Evolutionary conservation across 2,797 vertebrate genomes (phyloP).

Genomic region (Artibeus jamaicensis): DNA sequence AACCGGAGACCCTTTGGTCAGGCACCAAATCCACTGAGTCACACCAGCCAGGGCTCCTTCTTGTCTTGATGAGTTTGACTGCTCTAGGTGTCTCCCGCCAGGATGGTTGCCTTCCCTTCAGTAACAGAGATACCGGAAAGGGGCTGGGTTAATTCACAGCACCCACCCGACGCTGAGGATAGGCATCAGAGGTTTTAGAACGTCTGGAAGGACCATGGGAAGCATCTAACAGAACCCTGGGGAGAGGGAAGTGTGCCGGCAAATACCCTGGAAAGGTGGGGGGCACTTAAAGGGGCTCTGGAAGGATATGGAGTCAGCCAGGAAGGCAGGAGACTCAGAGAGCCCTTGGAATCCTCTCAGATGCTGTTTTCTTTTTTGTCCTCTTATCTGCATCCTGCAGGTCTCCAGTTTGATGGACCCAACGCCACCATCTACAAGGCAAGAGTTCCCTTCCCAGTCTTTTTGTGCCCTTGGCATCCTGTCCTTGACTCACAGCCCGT

Average conservation of each 20-base stretch:
- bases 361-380: neutral
- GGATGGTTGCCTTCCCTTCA: neutral
- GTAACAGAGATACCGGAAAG: neutral
- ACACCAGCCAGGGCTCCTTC: neutral
- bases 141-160: neutral
- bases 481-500: neutral
- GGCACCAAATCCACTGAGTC: no score
- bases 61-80: neutral
- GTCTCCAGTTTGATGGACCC: slow-evolving; percentile 71
- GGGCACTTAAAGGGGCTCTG: neutral
- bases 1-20: no score
- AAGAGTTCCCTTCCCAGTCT: neutral
- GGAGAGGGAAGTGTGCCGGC: neutral
- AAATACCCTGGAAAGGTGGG: neutral
- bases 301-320: neutral
- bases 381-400: slow-evolving; percentile 15
- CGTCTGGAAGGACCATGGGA: neutral
- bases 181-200: neutral
- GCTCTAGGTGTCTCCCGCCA: neutral
- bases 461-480: neutral
- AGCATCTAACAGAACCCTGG: neutral
- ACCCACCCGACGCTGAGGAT: neutral
- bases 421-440: slow-evolving; percentile 42
- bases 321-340: neutral
- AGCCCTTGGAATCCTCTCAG: neutral